phyloP scores from a whole-genome alignment of 2,888 invertebrate species.

The Caenorhabditis drosophilae region DNA sequence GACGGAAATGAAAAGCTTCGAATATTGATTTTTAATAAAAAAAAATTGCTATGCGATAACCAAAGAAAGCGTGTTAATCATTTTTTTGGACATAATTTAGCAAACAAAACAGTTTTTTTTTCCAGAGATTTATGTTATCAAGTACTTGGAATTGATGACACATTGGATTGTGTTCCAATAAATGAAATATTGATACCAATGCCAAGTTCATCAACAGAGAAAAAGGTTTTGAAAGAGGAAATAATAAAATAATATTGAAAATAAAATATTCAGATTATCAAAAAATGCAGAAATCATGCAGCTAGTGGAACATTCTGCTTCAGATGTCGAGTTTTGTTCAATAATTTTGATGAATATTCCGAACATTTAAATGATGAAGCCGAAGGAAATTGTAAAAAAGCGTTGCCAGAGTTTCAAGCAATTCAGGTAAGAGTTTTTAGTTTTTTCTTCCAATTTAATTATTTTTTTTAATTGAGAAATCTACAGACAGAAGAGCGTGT shows the following conservation, averaged over 20 bases:
- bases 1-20: too few relatives aligned
- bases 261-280: background rate
- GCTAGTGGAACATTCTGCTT: slow-evolving; percentile 24
- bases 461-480: background rate
- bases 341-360: slow-evolving; percentile 17
- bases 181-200: background rate
- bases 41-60: too few relatives aligned
- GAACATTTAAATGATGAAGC: slow-evolving; percentile 9
- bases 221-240: background rate
- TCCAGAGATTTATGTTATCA: slow-evolving; percentile 1
- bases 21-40: too few relatives aligned
- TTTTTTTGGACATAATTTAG: too few relatives aligned
- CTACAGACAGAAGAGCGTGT: slow-evolving; percentile 14
- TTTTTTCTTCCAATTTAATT: too few relatives aligned
- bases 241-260: background rate
- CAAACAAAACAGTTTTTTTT: too few relatives aligned
- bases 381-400: background rate
- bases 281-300: background rate
- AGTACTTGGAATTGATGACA: background rate
- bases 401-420: background rate
- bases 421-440: too few relatives aligned
- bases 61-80: too few relatives aligned
- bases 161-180: background rate
- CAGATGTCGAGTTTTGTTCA: slow-evolving; percentile 16
- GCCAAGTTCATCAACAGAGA: background rate